Conservation (phyloP, 1,140 invertebrate species). For the Macrocentrus cingulum region DNA sequence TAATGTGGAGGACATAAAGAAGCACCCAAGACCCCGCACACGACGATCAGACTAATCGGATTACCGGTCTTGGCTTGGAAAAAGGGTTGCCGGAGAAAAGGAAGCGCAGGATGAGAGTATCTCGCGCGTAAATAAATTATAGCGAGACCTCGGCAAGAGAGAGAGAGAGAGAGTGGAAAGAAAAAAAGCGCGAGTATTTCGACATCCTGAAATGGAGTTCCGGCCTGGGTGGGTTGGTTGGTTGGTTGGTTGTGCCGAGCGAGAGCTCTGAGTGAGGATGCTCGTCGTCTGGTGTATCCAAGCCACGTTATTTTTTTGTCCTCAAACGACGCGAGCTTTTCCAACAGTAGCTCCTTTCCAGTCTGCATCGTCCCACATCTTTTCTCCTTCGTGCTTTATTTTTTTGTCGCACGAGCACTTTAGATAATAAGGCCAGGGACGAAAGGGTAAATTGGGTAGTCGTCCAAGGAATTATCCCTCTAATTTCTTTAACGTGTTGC, state of each 20-base stretch:
- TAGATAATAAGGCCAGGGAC: constrained; percentile 59
- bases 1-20: background rate
- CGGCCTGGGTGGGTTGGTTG: constrained; percentile 19
- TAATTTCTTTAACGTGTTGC: constrained; percentile 56
- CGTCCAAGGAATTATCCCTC: constrained; percentile 60
- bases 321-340: constrained; percentile 16
- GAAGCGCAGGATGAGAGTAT: constrained; percentile 29
- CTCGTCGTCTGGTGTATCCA: constrained; percentile 7
- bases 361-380: constrained; percentile 10
- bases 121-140: constrained; percentile 33
- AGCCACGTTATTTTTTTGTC: constrained; percentile 25
- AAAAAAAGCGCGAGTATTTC: constrained; percentile 26
- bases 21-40: constrained; percentile 9
- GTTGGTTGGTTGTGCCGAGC: constrained; percentile 13
- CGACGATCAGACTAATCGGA: constrained; percentile 30
- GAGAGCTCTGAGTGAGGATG: constrained; percentile 1
- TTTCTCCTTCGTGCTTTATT: constrained; percentile 23
- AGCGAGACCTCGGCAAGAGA: background rate
- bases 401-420: constrained; percentile 50
- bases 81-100: constrained; percentile 27
- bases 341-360: constrained; percentile 25
- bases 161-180: too few species aligned
- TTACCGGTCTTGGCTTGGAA: constrained; percentile 23
- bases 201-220: constrained; percentile 29
- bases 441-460: constrained; percentile 60